phyloP scores from a whole-genome alignment of 1,140 invertebrate genomes.

The Goniozus legneri region DNA sequence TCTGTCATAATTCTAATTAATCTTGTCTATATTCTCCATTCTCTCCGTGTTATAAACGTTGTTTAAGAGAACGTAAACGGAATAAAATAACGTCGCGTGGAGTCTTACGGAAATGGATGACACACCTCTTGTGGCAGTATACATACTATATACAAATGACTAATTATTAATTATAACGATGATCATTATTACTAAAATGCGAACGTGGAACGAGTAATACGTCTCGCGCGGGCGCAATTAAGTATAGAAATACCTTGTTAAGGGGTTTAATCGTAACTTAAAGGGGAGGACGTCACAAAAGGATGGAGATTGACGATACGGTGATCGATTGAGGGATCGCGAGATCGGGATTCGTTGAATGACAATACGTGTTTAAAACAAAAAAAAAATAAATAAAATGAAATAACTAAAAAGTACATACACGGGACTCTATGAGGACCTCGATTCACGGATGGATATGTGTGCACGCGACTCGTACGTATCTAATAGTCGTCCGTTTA shows the following conservation, averaged over 20 bases:
- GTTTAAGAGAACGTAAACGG: slow-evolving; percentile 10
- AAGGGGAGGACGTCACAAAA: slow-evolving; percentile 14
- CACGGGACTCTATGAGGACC: too few relatives aligned
- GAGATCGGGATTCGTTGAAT: slow-evolving; percentile 39
- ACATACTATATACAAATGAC: too few relatives aligned
- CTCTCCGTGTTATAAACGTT: slow-evolving; percentile 50
- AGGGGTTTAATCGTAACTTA: slow-evolving; percentile 25
- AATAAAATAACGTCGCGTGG: too few relatives aligned
- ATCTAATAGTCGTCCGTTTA: slow-evolving; percentile 14
- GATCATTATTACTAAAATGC: too few relatives aligned
- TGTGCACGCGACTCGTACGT: too few relatives aligned
- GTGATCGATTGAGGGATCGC: slow-evolving; percentile 4
- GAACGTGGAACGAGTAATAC: slow-evolving; percentile 11
- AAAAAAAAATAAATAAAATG: slow-evolving; percentile 8
- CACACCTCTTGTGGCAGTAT: too few relatives aligned
- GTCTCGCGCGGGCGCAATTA: slow-evolving; percentile 8
- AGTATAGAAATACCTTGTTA: slow-evolving; percentile 30
- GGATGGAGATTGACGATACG: slow-evolving; percentile 3
- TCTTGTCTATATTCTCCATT: slow-evolving; percentile 43
- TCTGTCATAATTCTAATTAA: slow-evolving; percentile 42
- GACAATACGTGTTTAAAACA: slow-evolving; percentile 53
- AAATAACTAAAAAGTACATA: slow-evolving; percentile 14
- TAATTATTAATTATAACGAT: too few relatives aligned
- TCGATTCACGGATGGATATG: too few relatives aligned
- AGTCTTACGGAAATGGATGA: too few relatives aligned